These are phyloP conservation scores for Tapirus terrestris DNA, from an alignment of 2,113 vertebrate genomes.

Conservation along the genomic window DNA sequence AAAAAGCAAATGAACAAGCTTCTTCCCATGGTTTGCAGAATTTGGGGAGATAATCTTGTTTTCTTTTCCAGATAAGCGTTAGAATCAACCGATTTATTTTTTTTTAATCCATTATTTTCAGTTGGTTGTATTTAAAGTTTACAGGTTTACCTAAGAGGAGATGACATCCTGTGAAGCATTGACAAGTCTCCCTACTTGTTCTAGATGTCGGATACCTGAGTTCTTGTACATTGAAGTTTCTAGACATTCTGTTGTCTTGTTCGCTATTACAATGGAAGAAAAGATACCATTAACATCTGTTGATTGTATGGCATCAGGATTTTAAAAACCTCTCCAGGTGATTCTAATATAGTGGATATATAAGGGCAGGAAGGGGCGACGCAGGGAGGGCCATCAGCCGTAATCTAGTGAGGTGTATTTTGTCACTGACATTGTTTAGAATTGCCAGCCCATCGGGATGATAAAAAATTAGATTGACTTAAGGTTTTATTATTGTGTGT, in stretches of 20 bases:
- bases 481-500: background rate
- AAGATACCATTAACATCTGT: background rate
- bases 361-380: background rate
- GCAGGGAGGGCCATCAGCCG: background rate
- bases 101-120: background rate
- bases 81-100: background rate
- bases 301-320: background rate
- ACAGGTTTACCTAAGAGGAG: constrained; percentile 4
- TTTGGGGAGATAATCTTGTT: background rate
- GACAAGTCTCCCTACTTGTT: background rate
- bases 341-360: background rate
- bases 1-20: background rate
- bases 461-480: background rate
- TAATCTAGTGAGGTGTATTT: background rate
- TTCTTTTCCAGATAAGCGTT: background rate
- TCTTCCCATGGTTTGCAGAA: background rate
- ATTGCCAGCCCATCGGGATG: background rate
- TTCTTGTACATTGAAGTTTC: background rate
- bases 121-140: background rate
- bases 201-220: background rate
- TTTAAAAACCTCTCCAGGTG: background rate
- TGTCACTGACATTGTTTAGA: background rate
- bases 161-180: background rate
- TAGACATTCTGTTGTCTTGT: background rate
- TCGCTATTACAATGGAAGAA: background rate